A percentile compares a stretch with the other conserved stretches of the same genome.
phyloP scores from a whole-genome alignment of 1,140 invertebrate species.

The Wasmannia auropunctata region DNA sequence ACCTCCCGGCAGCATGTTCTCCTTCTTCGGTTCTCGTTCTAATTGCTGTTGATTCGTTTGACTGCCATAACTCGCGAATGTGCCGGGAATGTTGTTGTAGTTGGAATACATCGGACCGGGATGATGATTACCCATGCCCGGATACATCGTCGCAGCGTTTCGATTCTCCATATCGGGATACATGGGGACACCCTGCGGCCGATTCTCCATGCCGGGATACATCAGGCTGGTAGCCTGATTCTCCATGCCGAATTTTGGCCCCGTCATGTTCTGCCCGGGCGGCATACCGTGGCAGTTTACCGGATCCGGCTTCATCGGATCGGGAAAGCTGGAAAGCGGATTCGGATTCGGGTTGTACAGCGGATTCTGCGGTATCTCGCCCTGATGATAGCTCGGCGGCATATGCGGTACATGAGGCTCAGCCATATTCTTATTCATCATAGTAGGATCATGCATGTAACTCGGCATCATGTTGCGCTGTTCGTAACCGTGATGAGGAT shows the following conservation, averaged over 20 bases:
- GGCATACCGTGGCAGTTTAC: conserved; percentile 71
- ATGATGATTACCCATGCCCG: conserved; percentile 64
- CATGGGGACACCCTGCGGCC: conserved; percentile 57
- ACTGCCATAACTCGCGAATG: conserved; percentile 55
- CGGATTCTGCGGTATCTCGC: conserved; percentile 71
- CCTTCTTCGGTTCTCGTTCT: conserved; percentile 72
- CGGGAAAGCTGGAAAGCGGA: conserved; percentile 61
- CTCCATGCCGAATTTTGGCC: conserved; percentile 70
- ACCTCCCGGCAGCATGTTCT: conserved; percentile 50
- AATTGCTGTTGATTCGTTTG: conserved; percentile 50
- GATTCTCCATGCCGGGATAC: conserved; percentile 69
- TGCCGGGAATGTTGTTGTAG: conserved; percentile 70
- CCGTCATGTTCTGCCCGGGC: conserved; percentile 48
- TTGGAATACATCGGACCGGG: conserved; percentile 65
- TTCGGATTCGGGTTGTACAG: conserved; percentile 70
- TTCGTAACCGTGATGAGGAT: conserved; percentile 75
- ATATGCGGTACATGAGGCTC: conserved; percentile 66
- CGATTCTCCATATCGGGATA: conserved; percentile 73
- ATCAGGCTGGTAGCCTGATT: conserved; percentile 60
- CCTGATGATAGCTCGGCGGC: conserved; percentile 69
- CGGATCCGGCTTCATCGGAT: conserved; percentile 72
- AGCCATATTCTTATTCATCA: conserved; percentile 70
- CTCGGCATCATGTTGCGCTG: conserved; percentile 69
- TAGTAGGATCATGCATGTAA: conserved; percentile 72
- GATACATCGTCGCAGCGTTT: conserved; percentile 66